Evolutionary conservation across 1,140 invertebrate species (phyloP).

Genomic region (Drosophila pseudoananassae): DNA sequence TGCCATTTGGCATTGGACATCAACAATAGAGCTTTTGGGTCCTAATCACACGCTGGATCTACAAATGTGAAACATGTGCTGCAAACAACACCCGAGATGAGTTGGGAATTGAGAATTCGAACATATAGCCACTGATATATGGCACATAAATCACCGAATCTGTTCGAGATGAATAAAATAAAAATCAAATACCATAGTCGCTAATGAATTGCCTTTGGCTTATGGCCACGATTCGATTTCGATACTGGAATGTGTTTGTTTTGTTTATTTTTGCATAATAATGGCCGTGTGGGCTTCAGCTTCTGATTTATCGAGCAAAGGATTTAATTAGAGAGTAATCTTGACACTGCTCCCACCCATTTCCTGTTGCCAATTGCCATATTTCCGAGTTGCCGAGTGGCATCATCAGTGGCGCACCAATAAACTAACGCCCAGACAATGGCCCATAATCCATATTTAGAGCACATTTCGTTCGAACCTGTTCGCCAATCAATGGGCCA

Average conservation of each 20-base stretch:
- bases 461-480: slow-evolving; percentile 49
- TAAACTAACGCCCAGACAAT: slow-evolving; percentile 44
- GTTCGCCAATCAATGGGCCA: slow-evolving; percentile 42
- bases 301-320: slow-evolving; percentile 34
- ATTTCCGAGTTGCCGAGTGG: slow-evolving; percentile 11
- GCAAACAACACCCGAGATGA: slow-evolving; percentile 21
- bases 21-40: slow-evolving; percentile 30
- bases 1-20: slow-evolving; percentile 60
- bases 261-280: slow-evolving; percentile 61
- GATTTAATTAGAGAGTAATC: slow-evolving; percentile 46
- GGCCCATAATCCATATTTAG: slow-evolving; percentile 45
- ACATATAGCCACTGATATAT: slow-evolving; percentile 50
- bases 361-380: slow-evolving; percentile 46
- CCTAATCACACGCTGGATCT: slow-evolving; percentile 63
- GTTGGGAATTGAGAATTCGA: slow-evolving; percentile 14
- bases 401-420: slow-evolving; percentile 27
- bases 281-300: slow-evolving; percentile 23
- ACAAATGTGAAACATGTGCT: slow-evolving; percentile 75
- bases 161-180: slow-evolving; percentile 3
- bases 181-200: slow-evolving; percentile 40
- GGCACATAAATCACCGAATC: slow-evolving; percentile 63
- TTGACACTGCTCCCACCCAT: slow-evolving; percentile 40
- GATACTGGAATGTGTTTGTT: slow-evolving; percentile 50
- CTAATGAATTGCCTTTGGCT: slow-evolving; percentile 76
- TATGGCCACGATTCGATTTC: slow-evolving; percentile 27